Percentiles rank a stretch among this genome's conserved stretches.
phyloP scores from a whole-genome alignment of 2,888 invertebrate genomes.

The Agrilus cyanescens region DNA sequence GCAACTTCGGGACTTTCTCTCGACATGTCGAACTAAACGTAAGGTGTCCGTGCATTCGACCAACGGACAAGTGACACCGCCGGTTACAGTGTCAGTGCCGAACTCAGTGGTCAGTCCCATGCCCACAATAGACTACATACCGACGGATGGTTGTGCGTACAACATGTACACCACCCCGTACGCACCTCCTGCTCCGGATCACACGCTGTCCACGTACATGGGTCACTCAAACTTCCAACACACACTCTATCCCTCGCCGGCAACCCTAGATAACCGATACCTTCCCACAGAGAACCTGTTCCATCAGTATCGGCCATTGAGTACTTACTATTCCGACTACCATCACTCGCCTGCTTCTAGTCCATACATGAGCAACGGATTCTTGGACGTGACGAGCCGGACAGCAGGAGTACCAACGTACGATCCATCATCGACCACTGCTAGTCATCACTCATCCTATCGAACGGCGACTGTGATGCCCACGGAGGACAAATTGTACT shows the following conservation, averaged over 20 bases:
- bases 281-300: slow-evolving; percentile 75
- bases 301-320: slow-evolving; percentile 80
- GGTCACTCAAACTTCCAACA: slow-evolving; percentile 60
- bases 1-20: slow-evolving; percentile 82
- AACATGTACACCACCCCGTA: slow-evolving; percentile 74
- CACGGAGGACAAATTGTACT: slow-evolving; percentile 48
- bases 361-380: slow-evolving; percentile 68
- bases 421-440: slow-evolving; percentile 32
- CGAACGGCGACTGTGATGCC: slow-evolving; percentile 31
- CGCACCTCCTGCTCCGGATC: slow-evolving; percentile 54
- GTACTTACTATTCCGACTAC: slow-evolving; percentile 69
- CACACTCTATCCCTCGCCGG: slow-evolving; percentile 43
- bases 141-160: slow-evolving; percentile 59
- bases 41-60: slow-evolving; percentile 31
- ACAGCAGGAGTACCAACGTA: slow-evolving; percentile 48
- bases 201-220: slow-evolving; percentile 48
- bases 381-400: slow-evolving; percentile 62
- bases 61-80: slow-evolving; percentile 32
- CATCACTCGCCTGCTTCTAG: slow-evolving; percentile 55
- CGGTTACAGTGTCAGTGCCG: slow-evolving; percentile 40
- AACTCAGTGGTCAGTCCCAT: slow-evolving; percentile 43
- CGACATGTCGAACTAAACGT: slow-evolving; percentile 75
- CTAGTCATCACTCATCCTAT: slow-evolving; percentile 35
- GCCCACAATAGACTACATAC: slow-evolving; percentile 56
- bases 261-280: slow-evolving; percentile 47